phyloP scores from a whole-genome alignment of 2,888 invertebrate species.

The Pseudococcus longispinus region DNA sequence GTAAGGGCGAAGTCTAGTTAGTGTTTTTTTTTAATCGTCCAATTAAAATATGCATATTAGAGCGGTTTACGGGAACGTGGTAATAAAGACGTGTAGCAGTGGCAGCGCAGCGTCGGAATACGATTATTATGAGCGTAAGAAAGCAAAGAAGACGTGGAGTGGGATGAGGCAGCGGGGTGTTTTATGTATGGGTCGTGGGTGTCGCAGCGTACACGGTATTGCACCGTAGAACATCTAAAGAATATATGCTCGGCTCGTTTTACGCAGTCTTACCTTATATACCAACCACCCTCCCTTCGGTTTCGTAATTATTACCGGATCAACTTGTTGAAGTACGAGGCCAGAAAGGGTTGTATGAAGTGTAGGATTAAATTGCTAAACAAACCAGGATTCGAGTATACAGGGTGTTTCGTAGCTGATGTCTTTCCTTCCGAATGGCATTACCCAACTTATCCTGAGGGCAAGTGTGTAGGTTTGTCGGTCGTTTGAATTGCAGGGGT shows the following conservation, averaged over 20 bases:
- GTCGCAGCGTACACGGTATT: neutral
- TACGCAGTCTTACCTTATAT: neutral
- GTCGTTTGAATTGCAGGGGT: too few relatives aligned
- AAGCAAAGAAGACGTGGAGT: neutral
- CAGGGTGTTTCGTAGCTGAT: too few relatives aligned
- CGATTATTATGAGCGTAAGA: neutral
- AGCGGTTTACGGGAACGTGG: neutral
- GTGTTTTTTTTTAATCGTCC: neutral
- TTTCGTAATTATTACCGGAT: constrained; percentile 20
- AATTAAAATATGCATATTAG: constrained; percentile 31
- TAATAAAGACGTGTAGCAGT: neutral
- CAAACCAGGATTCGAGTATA: neutral
- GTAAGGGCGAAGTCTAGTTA: neutral
- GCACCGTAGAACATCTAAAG: neutral
- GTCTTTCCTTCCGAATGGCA: too few relatives aligned
- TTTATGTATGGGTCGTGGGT: neutral
- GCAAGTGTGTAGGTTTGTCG: too few relatives aligned
- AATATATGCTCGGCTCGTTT: neutral
- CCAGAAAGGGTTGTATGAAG: neutral
- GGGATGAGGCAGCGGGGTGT: neutral
- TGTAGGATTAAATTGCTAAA: neutral
- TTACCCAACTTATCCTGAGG: too few relatives aligned
- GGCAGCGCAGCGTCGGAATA: neutral
- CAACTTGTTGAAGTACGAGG: neutral
- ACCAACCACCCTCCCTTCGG: neutral